Evolutionary conservation across 2,797 vertebrate genomes (phyloP).

Genomic region (Cryptoprocta ferox): DNA sequence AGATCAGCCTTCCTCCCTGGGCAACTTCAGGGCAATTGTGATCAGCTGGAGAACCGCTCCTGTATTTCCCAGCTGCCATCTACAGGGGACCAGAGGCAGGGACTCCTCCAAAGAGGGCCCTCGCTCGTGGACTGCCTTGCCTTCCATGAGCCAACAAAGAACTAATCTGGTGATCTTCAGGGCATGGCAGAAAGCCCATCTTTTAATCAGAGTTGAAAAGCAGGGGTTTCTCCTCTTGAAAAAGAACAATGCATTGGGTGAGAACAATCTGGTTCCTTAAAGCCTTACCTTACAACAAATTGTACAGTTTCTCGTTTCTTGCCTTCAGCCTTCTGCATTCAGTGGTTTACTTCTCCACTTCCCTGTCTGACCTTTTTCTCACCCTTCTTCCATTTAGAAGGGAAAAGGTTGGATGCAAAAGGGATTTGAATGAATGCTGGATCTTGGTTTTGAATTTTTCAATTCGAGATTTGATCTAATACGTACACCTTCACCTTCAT

Average conservation of each 20-base stretch:
- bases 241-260: background rate
- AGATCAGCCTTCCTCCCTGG: constrained; percentile 29
- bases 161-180: background rate
- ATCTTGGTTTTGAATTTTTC: background rate
- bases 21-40: background rate
- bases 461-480: background rate
- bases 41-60: background rate
- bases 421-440: background rate
- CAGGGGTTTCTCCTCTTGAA: background rate
- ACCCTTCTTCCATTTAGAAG: background rate
- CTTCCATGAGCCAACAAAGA: background rate
- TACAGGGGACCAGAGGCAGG: background rate
- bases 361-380: background rate
- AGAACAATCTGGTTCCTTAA: background rate
- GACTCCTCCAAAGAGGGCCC: background rate
- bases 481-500: background rate
- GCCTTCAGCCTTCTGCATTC: background rate
- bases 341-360: background rate
- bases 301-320: background rate
- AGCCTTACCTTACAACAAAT: background rate
- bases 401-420: background rate
- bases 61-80: background rate
- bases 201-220: constrained; percentile 39
- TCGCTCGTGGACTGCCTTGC: accelerated
- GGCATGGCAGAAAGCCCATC: background rate